phyloP scores from a whole-genome alignment of 1,140 invertebrate genomes.

The Lerema accius region DNA sequence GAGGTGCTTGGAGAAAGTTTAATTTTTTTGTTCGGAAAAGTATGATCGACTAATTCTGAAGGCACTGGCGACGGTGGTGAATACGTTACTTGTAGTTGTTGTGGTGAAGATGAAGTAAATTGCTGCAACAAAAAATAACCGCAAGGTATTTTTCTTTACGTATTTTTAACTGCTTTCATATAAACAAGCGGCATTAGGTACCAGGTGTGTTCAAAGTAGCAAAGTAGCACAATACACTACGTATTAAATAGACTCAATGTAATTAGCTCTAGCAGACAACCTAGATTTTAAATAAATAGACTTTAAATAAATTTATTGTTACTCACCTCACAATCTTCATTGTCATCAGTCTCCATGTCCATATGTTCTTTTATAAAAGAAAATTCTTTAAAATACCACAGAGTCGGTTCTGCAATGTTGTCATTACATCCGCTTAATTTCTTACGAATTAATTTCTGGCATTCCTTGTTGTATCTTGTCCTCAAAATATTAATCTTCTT shows the following conservation, averaged over 20 bases:
- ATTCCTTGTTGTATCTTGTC: slow-evolving; percentile 19
- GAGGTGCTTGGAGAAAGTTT: neutral
- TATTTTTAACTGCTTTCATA: too few relatives aligned
- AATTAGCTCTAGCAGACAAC: too few relatives aligned
- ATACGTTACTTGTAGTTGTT: too few relatives aligned
- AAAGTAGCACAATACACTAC: too few relatives aligned
- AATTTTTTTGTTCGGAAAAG: neutral
- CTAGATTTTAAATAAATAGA: too few relatives aligned
- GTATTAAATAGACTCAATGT: too few relatives aligned
- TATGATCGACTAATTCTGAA: neutral
- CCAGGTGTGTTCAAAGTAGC: too few relatives aligned
- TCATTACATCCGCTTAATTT: too few relatives aligned
- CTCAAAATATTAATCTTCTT: slow-evolving; percentile 33
- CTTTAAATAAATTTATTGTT: slow-evolving; percentile 7
- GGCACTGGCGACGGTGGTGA: neutral
- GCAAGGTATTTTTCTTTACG: too few relatives aligned
- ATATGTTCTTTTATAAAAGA: slow-evolving; percentile 17
- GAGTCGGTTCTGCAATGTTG: slow-evolving; percentile 3
- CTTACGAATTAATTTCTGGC: slow-evolving; percentile 12
- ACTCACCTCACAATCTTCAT: slow-evolving; percentile 2
- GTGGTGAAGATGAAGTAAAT: neutral
- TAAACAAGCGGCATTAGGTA: too few relatives aligned
- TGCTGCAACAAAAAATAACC: neutral
- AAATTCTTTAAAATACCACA: slow-evolving; percentile 28
- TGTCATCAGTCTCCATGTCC: neutral